Base-by-base conservation (phyloP, 2,113 vertebrate genomes). In the Nematolebias whitei region DNA sequence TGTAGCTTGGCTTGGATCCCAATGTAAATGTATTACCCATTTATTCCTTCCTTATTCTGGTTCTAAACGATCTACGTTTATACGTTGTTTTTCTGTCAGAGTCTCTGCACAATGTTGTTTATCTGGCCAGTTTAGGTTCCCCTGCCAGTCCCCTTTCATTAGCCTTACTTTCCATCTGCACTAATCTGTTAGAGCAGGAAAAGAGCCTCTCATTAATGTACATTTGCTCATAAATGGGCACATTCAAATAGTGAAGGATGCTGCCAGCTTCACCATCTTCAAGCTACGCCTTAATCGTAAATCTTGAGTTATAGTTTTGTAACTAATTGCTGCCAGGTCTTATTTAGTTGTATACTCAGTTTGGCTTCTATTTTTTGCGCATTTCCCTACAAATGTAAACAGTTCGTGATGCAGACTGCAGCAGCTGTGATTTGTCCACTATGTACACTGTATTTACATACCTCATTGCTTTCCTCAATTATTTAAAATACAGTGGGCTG, bases 121-220 rank as follows among this genome's bases (percentile, higher is more conserved):
- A 24, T 43, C 22, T 55, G 1, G 51, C 55, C 74, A 69, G 48
- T 78, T 56, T 48, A 51, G 16, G 18, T 43, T 49, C 12, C 47
- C 12, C 52, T 16, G 38, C 26, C 2, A 12, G n/a, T 64, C 43
- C 38, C 22, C 54, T 49, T 56, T 74, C 59, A 66, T 62, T 29
- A 54, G 19, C 45, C 12, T 47, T 47, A 44, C 26, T 22, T 2
- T 19, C 50, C 45, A 65, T 87, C 64, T 69, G 57, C 40, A 48
- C 65, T 62, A 11, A 13, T 32, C 22, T 15, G 43, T 66, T 44
- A 39, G 22, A 69, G 0, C 6, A 55, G 22, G n/a, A 43, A 26
- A 15, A 26, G 24, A 18, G 39, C 6, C 14, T 38, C 11, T 39
- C 13, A 19, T 22, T 22, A 13, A 20, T 20, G 12, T 13, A 5